A percentile compares a stretch with the other conserved stretches of the same genome.
Conservation (phyloP, 2,797 vertebrate species). For the Typhlichthys eigenmanni region DNA sequence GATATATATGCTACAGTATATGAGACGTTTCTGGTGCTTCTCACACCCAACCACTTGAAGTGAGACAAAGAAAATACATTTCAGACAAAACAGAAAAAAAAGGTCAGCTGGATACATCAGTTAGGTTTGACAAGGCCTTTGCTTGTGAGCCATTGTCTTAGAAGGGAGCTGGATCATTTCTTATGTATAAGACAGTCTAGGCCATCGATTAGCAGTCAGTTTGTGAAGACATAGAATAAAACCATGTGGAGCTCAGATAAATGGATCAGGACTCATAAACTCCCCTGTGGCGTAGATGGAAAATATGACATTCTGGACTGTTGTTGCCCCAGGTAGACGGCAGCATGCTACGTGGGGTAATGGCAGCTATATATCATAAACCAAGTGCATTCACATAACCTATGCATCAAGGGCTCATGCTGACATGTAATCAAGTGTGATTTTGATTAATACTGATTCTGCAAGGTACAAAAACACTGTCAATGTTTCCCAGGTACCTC, state of each 20-base stretch:
- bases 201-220: conserved; percentile 54
- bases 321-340: conserved; percentile 14
- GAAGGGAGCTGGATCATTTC: conserved; percentile 36
- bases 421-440: conserved; percentile 34
- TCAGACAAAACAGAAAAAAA: background rate
- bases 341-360: conserved; percentile 17
- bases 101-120: conserved; percentile 7
- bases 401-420: conserved; percentile 31
- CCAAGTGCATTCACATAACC: conserved; percentile 53
- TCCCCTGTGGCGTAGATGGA: conserved; percentile 30
- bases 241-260: conserved; percentile 1
- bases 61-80: background rate
- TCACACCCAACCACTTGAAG: no score
- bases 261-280: conserved; percentile 33
- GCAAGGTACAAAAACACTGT: conserved; percentile 3
- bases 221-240: conserved; percentile 13
- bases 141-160: conserved; percentile 31
- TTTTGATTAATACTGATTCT: conserved; percentile 42
- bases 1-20: no score
- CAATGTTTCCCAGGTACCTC: conserved; percentile 4
- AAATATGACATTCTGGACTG: conserved; percentile 40
- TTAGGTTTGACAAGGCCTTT: conserved; percentile 16
- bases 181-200: conserved; percentile 49
- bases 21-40: no score
- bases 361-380: conserved; percentile 57